These are phyloP conservation scores for Tragulus kanchil DNA, from an alignment of 2,113 vertebrate genomes.

Conservation along the genomic window DNA sequence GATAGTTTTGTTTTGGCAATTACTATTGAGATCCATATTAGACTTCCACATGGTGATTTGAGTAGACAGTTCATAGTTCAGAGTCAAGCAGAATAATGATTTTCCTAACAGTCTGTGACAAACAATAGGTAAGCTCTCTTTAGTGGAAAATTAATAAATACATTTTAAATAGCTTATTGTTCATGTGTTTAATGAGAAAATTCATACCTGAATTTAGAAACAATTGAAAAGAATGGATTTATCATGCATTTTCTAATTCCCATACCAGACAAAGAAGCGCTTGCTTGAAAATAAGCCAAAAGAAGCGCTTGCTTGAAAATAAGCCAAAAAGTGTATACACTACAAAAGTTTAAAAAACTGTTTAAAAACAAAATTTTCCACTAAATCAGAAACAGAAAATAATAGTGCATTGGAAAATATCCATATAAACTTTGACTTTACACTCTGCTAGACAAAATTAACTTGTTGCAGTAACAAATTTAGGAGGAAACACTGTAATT, in stretches of 20 bases:
- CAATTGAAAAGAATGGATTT: not conserved
- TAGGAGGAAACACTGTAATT: not conserved
- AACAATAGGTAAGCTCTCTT: not conserved
- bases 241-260: not conserved
- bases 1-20: not conserved
- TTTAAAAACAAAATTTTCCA: not conserved
- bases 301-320: not conserved
- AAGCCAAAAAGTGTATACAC: not conserved
- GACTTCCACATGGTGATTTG: not conserved
- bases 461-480: conserved; percentile 28
- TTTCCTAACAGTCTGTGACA: not conserved
- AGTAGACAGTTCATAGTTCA: not conserved
- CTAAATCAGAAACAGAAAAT: conserved; percentile 37
- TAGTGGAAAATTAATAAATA: conserved; percentile 1
- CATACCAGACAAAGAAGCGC: not conserved
- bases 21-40: conserved; percentile 23
- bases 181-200: not conserved
- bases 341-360: not conserved
- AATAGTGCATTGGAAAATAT: not conserved
- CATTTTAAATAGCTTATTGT: not conserved
- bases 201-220: not conserved
- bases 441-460: conserved; percentile 56
- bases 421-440: conserved; percentile 33
- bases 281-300: not conserved
- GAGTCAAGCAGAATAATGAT: not conserved